Conservation (phyloP, 2,888 invertebrate genomes). For the Melinaea menophilus region DNA sequence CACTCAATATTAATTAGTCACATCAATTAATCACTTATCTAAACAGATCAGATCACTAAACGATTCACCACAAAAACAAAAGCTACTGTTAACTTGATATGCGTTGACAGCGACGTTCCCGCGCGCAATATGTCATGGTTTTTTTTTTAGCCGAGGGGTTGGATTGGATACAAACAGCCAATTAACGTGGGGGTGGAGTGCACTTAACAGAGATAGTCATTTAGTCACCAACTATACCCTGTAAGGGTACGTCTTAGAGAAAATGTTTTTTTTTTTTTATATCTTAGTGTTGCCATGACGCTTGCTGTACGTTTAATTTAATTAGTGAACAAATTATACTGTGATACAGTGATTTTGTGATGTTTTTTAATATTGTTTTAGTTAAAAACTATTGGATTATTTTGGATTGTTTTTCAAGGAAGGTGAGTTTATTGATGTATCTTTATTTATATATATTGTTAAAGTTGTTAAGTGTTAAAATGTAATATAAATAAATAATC, state of each 20-base stretch:
- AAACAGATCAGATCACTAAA: constrained; percentile 57
- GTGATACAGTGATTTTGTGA: constrained; percentile 64
- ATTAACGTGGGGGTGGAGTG: constrained; percentile 68
- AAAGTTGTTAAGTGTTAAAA: not conserved
- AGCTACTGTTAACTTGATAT: constrained; percentile 63
- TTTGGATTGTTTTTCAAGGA: constrained; percentile 34
- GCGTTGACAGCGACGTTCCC: constrained; percentile 69
- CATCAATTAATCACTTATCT: constrained; percentile 44
- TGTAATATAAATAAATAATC: constrained; percentile 14
- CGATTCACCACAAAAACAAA: constrained; percentile 65
- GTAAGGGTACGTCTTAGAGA: constrained; percentile 56
- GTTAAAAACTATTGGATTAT: constrained; percentile 42
- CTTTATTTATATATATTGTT: not conserved
- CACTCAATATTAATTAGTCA: constrained; percentile 19
- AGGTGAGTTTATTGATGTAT: constrained; percentile 29
- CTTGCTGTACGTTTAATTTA: constrained; percentile 67
- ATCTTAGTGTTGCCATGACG: constrained; percentile 58
- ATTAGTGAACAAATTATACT: constrained; percentile 62
- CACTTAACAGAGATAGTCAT: constrained; percentile 68
- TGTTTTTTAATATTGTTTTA: constrained; percentile 49
- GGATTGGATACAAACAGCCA: constrained; percentile 76
- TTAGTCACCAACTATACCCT: constrained; percentile 66
- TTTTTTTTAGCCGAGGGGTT: constrained; percentile 71
- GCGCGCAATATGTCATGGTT: constrained; percentile 74
- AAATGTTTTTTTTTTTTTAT: constrained; percentile 39